Conservation (phyloP, 1,140 invertebrate species). For the Conus betulinus region DNA sequence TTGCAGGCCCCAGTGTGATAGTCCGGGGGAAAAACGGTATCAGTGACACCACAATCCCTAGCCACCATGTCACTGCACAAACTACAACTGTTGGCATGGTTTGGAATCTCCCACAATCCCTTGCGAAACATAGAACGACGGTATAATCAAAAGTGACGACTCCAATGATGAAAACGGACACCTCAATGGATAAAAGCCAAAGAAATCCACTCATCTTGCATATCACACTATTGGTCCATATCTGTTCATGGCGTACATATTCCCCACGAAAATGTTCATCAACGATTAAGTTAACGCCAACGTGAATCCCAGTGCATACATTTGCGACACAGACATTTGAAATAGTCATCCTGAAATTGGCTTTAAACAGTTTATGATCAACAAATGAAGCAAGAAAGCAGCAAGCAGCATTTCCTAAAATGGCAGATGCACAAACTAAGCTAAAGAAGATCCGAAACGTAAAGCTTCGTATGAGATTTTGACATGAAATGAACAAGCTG, state of each 20-base stretch:
- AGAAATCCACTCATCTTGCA: constrained; percentile 37
- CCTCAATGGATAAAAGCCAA: constrained; percentile 34
- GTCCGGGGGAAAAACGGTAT: constrained; percentile 27
- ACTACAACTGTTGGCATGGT: neutral
- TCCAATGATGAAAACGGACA: constrained; percentile 33
- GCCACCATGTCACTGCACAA: constrained; percentile 6
- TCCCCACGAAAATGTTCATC: constrained; percentile 52
- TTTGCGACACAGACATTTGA: constrained; percentile 43
- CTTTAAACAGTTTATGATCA: neutral
- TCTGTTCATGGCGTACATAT: constrained; percentile 17
- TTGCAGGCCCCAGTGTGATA: constrained; percentile 47
- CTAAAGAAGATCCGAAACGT: constrained; percentile 42
- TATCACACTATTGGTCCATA: constrained; percentile 21
- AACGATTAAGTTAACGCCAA: constrained; percentile 16
- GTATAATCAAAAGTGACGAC: constrained; percentile 52
- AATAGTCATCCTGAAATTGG: constrained; percentile 48
- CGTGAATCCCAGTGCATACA: constrained; percentile 28
- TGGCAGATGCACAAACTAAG: constrained; percentile 43
- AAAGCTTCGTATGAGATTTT: constrained; percentile 41
- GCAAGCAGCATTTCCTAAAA: constrained; percentile 50
- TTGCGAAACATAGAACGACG: neutral
- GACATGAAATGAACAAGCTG: constrained; percentile 50
- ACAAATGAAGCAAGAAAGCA: constrained; percentile 20
- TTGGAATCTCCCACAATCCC: too few relatives aligned
- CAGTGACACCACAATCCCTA: neutral